Percentiles rank a stretch among this genome's conserved stretches.
Evolutionary conservation across 1,140 invertebrate genomes (phyloP).

Genomic region (Lamellibrachia luymesi): DNA sequence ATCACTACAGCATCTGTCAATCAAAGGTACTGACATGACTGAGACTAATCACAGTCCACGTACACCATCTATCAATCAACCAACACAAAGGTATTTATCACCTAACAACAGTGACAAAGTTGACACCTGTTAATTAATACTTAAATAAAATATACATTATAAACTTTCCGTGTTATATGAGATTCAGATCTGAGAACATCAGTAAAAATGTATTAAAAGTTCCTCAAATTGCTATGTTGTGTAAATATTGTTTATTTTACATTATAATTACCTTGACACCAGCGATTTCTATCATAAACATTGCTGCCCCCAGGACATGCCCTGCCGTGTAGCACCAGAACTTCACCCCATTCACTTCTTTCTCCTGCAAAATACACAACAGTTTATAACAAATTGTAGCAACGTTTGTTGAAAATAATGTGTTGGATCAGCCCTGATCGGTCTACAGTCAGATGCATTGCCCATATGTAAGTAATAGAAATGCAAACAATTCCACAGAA

Average conservation of each 20-base stretch:
- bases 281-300: slow-evolving; percentile 99
- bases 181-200: no score
- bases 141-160: neutral
- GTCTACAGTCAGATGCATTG: no score
- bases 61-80: neutral
- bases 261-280: slow-evolving; percentile 72
- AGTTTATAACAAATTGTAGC: neutral
- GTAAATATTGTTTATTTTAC: neutral
- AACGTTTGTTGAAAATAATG: no score
- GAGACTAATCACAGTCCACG: slow-evolving; percentile 4
- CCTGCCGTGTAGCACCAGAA: slow-evolving; percentile 98
- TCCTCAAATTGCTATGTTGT: no score
- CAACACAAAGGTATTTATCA: neutral
- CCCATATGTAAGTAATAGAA: no score
- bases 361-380: slow-evolving; percentile 62
- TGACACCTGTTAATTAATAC: neutral
- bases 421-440: no score
- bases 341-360: slow-evolving; percentile 92
- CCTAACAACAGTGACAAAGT: neutral
- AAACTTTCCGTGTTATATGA: no score
- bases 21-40: neutral
- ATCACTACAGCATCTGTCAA: neutral
- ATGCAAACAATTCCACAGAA: no score
- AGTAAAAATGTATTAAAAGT: no score
- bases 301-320: slow-evolving; percentile 97